Evolutionary conservation across 2,113 vertebrate genomes (phyloP), one percentile per base, ranked within the genome.

Genomic region (Colius striatus): DNA sequence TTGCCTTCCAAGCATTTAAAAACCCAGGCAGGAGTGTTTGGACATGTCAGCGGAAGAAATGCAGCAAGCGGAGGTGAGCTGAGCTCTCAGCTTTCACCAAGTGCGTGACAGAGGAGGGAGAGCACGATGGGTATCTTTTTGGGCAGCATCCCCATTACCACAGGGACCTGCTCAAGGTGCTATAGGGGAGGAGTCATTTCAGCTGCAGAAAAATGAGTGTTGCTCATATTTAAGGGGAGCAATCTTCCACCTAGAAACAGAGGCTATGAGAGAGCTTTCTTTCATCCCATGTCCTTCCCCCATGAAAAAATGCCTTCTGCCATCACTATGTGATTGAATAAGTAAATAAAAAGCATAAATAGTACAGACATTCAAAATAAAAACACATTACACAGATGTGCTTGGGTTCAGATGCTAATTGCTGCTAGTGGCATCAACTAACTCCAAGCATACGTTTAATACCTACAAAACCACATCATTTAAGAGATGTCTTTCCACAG

Each of bases 71-170:
- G 50, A 92, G 71, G 62, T n/a, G 58, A 92, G 75, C 27, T 3
- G 26, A 87, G 43, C 27, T 73, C 54, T 54, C 6, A 1, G 67
- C 34, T 78, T 58, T 21, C 34, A 57, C 60, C 4, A 4, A 58
- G 32, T 2, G 1, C 50, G 3, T 2, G 32, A 38, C 4, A 21
- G n/a, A 47, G 6, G 1, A 6, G 27, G n/a, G 18, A 3, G 3
- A 84, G 16, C 32, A 32, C 1, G 0, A n/a, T 0, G 2, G 21
- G 14, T 15, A 34, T 5, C 29, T 71, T 63, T 55, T 10, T 1
- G 23, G 74, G 84, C 15, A 58, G 61, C 65, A 47, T 1, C 5
- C 14, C 8, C 27, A 32, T 62, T 8, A 1, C 41, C 22, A 5
- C 1, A 3, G 21, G 17, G 38, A 73, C 45, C 26, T 47, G 57